phyloP scores from a whole-genome alignment of 1,140 invertebrate species.

The Zophobas atratus region DNA sequence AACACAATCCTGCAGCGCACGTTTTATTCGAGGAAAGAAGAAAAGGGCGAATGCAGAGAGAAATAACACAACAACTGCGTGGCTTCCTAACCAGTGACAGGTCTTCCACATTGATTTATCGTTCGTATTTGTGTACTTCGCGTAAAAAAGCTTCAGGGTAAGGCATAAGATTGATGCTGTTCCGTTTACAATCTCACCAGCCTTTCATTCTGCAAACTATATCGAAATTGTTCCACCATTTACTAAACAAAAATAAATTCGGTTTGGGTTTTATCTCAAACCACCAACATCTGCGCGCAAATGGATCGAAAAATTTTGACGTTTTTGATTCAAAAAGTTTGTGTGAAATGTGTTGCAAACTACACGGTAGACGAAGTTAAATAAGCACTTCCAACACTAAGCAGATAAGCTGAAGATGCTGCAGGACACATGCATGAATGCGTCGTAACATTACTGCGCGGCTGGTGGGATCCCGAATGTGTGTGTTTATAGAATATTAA shows the following conservation, averaged over 20 bases:
- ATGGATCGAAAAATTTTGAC: constrained; percentile 24
- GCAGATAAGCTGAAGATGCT: too few species aligned
- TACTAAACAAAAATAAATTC: constrained; percentile 41
- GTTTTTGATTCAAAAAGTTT: too few species aligned
- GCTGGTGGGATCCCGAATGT: too few species aligned
- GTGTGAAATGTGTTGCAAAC: too few species aligned
- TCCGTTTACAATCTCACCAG: constrained; percentile 59
- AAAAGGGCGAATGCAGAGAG: constrained; percentile 30
- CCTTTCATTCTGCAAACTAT: constrained; percentile 44
- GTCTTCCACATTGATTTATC: constrained; percentile 65
- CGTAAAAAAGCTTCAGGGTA: constrained; percentile 61
- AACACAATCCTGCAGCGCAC: background rate
- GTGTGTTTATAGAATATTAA: too few species aligned
- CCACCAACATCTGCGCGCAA: constrained; percentile 4
- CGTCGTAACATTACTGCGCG: too few species aligned
- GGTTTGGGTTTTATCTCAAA: constrained; percentile 1
- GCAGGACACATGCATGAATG: too few species aligned
- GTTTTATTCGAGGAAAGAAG: constrained; percentile 22
- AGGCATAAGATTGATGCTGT: constrained; percentile 65
- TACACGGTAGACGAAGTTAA: background rate
- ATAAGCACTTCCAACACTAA: background rate
- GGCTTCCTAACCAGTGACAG: constrained; percentile 63
- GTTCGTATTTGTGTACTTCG: constrained; percentile 65
- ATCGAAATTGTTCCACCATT: constrained; percentile 43
- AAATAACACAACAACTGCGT: constrained; percentile 53